phyloP scores from a whole-genome alignment of 2,797 vertebrate genomes.

The Urophycis tenuis region DNA sequence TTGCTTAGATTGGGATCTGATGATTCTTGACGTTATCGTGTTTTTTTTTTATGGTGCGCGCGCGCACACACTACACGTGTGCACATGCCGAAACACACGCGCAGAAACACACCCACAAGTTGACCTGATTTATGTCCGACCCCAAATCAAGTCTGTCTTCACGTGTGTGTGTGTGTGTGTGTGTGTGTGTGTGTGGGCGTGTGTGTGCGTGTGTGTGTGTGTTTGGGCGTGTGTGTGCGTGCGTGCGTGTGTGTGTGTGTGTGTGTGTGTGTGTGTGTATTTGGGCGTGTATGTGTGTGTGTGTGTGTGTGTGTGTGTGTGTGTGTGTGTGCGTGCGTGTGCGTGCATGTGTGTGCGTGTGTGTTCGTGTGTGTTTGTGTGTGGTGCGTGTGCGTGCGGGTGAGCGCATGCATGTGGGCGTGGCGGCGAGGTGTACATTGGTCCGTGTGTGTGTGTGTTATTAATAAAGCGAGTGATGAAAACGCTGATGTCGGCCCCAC shows the following conservation, averaged over 20 bases:
- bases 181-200: background rate
- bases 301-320: constrained; percentile 33
- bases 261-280: constrained; percentile 21
- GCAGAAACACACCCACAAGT: background rate
- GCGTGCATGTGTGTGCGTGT: background rate
- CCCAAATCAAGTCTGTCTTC: constrained; percentile 27
- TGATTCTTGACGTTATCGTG: constrained; percentile 8
- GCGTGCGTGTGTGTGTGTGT: constrained; percentile 25
- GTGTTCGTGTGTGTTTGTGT: constrained; percentile 1
- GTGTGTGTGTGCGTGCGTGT: constrained; percentile 10
- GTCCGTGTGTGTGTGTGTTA: constrained; percentile 45
- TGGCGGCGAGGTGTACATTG: constrained; percentile 11
- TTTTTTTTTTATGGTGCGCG: background rate
- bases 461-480: constrained; percentile 68
- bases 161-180: constrained; percentile 2
- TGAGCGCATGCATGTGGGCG: constrained; percentile 20
- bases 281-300: constrained; percentile 7
- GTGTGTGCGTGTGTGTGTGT: constrained; percentile 7
- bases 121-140: constrained; percentile 30
- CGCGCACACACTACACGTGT: background rate
- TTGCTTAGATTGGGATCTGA: constrained; percentile 33
- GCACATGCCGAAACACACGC: background rate
- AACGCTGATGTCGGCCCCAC: constrained; percentile 57
- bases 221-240: constrained; percentile 19
- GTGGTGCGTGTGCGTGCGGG: constrained; percentile 12